Evolutionary conservation across 2,888 invertebrate genomes (phyloP).

Genomic region (Drosophila multiciliata): DNA sequence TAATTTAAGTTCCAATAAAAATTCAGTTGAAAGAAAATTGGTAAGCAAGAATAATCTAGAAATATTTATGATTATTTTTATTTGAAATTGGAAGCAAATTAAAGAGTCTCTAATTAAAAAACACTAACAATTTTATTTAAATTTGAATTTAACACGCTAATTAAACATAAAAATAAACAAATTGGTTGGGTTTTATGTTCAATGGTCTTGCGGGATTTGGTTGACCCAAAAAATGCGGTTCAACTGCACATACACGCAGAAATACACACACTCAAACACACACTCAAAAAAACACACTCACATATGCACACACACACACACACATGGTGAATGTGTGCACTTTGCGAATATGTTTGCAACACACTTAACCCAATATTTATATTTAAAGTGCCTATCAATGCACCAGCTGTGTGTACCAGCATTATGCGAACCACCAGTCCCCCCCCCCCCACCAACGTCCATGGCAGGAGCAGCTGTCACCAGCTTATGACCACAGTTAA

Average conservation of each 20-base stretch:
- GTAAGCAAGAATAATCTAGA: not conserved
- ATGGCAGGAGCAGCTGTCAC: slow-evolving; percentile 11
- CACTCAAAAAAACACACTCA: slow-evolving; percentile 3
- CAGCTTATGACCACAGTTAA: slow-evolving; percentile 39
- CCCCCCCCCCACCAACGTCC: not conserved
- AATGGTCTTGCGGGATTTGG: slow-evolving; percentile 1
- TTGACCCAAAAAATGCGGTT: slow-evolving; percentile 40
- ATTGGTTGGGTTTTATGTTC: slow-evolving; percentile 11
- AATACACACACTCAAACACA: slow-evolving; percentile 16
- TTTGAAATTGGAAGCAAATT: not conserved
- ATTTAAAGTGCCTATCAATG: slow-evolving; percentile 51
- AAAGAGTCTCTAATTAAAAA: not conserved
- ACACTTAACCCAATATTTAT: slow-evolving; percentile 69
- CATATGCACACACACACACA: not conserved
- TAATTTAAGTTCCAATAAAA: not conserved
- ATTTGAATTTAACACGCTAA: not conserved
- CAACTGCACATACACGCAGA: slow-evolving; percentile 32
- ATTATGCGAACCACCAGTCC: slow-evolving; percentile 6
- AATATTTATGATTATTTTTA: not conserved
- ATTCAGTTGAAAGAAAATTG: not conserved
- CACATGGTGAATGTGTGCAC: not conserved
- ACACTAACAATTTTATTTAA: not conserved
- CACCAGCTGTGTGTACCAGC: slow-evolving; percentile 51
- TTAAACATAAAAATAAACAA: not conserved
- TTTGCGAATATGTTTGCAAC: slow-evolving; percentile 18